Percentiles rank a stretch among this genome's conserved stretches.
Conservation (phyloP, 2,888 invertebrate species). For the Tupiocoris notatus region DNA sequence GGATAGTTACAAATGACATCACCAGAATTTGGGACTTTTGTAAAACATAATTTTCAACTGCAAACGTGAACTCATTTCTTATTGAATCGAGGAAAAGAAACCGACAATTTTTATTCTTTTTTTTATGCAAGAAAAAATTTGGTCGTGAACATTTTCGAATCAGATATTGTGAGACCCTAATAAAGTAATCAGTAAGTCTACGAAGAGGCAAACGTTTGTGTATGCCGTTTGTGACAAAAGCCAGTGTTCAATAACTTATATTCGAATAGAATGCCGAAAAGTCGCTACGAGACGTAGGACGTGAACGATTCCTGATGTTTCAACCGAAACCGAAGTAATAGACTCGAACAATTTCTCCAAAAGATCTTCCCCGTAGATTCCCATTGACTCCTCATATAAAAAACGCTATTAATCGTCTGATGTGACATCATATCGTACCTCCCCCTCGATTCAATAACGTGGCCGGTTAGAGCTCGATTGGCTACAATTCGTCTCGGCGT, state of each 20-base stretch:
- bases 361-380: background rate
- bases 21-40: background rate
- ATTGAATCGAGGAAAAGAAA: background rate
- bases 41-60: background rate
- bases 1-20: background rate
- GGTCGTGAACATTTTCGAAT: background rate
- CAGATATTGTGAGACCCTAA: background rate
- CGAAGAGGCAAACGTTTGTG: too few relatives aligned
- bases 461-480: background rate
- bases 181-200: too few relatives aligned
- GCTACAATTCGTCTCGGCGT: background rate
- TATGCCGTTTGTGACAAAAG: too few relatives aligned
- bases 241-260: too few relatives aligned
- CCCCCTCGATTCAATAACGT: background rate
- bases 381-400: slow-evolving; percentile 4
- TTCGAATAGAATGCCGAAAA: background rate
- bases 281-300: background rate
- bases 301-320: background rate
- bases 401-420: slow-evolving; percentile 25
- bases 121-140: too few relatives aligned
- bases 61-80: background rate
- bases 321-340: slow-evolving; percentile 6
- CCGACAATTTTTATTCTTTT: background rate
- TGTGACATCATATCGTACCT: background rate
- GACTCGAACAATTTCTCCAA: slow-evolving; percentile 20